These are phyloP conservation scores for Papilio elwesi DNA, from an alignment of 2,888 invertebrate species.

Conservation along the genomic window DNA sequence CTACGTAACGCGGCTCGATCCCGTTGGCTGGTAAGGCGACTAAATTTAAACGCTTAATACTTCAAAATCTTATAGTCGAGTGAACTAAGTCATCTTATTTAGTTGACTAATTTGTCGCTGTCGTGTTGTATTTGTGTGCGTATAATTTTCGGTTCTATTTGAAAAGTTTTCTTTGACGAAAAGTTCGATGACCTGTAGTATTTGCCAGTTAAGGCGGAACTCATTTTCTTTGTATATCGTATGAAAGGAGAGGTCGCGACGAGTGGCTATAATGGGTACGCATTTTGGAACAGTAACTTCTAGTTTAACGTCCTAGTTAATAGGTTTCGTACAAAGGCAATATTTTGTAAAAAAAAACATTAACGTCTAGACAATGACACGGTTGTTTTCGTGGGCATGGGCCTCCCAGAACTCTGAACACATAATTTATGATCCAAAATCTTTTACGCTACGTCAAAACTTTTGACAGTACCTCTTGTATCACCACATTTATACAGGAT, in stretches of 20 bases:
- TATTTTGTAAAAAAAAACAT: constrained; percentile 44
- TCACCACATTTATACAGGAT: background rate
- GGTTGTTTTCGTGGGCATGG: constrained; percentile 40
- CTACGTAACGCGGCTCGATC: constrained; percentile 61
- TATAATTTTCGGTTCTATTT: constrained; percentile 48
- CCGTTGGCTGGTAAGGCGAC: constrained; percentile 63
- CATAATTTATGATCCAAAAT: constrained; percentile 19
- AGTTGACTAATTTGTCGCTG: constrained; percentile 36
- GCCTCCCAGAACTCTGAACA: constrained; percentile 23
- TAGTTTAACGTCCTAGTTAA: constrained; percentile 50
- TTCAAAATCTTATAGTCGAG: constrained; percentile 34
- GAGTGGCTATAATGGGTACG: constrained; percentile 46
- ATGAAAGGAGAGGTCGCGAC: constrained; percentile 44
- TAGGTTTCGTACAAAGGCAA: constrained; percentile 47
- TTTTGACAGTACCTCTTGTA: background rate
- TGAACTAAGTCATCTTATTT: constrained; percentile 38
- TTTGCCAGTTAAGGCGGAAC: constrained; percentile 50
- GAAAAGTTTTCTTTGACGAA: constrained; percentile 57
- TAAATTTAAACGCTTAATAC: constrained; percentile 50
- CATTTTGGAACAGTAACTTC: constrained; percentile 54
- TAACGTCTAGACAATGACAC: constrained; percentile 46
- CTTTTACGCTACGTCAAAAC: constrained; percentile 1
- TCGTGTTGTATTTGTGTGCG: constrained; percentile 29
- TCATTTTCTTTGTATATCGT: constrained; percentile 40
- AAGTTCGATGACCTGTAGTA: constrained; percentile 56